A percentile compares a stretch with the other conserved stretches of the same genome.
phyloP scores from a whole-genome alignment of 2,797 vertebrate genomes.

The Melanotaenia nigrans region DNA sequence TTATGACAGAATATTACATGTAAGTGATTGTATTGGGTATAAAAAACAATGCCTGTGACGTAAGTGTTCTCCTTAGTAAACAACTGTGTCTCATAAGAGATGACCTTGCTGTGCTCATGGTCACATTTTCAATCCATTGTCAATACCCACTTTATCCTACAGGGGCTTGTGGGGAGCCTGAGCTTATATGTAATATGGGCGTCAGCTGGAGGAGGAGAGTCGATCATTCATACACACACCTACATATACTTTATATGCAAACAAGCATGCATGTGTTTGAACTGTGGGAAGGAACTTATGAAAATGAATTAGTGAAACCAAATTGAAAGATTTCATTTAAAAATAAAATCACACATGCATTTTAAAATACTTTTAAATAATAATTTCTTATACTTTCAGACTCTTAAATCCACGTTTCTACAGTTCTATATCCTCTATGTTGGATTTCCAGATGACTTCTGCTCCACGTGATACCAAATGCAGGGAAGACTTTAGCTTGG shows the following conservation, averaged over 20 bases:
- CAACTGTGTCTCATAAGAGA: neutral
- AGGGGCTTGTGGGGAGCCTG: neutral
- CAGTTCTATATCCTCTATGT: neutral
- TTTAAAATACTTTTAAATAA: neutral
- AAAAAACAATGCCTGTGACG: neutral
- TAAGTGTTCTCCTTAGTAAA: neutral
- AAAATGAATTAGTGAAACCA: neutral
- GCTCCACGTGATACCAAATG: conserved; percentile 4
- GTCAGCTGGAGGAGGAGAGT: neutral
- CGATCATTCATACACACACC: neutral
- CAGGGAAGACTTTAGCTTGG: neutral
- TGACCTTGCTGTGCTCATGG: conserved; percentile 33
- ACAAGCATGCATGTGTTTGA: neutral
- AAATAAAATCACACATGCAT: neutral
- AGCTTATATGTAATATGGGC: neutral
- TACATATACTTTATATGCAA: neutral
- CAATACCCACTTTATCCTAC: neutral
- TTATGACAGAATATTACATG: neutral
- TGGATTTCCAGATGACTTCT: conserved; percentile 2
- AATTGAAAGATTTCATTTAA: neutral
- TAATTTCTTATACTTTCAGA: neutral
- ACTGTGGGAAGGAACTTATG: neutral
- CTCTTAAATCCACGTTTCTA: neutral
- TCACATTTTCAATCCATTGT: neutral
- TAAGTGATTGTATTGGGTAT: neutral